Base-by-base conservation (phyloP, 2,888 invertebrate genomes). In the Homarus gammarus region DNA sequence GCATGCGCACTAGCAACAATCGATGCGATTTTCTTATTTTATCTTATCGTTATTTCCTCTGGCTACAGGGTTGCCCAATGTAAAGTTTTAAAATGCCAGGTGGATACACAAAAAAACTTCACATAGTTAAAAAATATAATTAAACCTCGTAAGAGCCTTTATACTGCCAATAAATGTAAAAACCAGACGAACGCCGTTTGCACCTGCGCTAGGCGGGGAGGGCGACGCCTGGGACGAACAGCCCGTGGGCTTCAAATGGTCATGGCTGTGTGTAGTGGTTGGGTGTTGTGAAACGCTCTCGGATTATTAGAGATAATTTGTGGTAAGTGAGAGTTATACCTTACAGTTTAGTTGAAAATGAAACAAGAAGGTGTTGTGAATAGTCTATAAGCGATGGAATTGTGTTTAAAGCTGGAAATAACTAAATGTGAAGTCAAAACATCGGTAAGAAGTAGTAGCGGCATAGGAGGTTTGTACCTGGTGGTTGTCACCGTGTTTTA, bases 1-100 rank as follows among this genome's bases (percentile, higher is more conserved):
- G 87, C 90, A 90, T 90, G 90, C 90, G 90, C 84, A 83, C 61
- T 33, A 72, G 56, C 77, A 70, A 83, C 86, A 87, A 90, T 90
- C 90, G 87, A 90, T 90, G 90, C 78, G 68, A 75, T 72, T 56
- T 73, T 84, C 84, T 84, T 73, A 56, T 68, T 75, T 61, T 84
- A 84, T 84, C 90, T 84, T 90, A 87, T 87, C 84, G 44, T 83
- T 72, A 81, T 79, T 87, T 90, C 75, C 84, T 84, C 70, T 64
- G 36, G 64, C 64, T 81, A 27, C 49, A 70, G 70, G 70, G 89
- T 27, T 89, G 84, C 84, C 84, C 68, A 79, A 38, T 77, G 36
- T 31, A 70, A 44, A 2, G 31, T 49, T 38, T 27, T 2, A 27
- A 6, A 18, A n/a, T 6, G 40, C 82, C 77, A 86, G 81, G 81